phyloP scores from a whole-genome alignment of 2,113 vertebrate genomes.

The Dryoscopus gambensis region DNA sequence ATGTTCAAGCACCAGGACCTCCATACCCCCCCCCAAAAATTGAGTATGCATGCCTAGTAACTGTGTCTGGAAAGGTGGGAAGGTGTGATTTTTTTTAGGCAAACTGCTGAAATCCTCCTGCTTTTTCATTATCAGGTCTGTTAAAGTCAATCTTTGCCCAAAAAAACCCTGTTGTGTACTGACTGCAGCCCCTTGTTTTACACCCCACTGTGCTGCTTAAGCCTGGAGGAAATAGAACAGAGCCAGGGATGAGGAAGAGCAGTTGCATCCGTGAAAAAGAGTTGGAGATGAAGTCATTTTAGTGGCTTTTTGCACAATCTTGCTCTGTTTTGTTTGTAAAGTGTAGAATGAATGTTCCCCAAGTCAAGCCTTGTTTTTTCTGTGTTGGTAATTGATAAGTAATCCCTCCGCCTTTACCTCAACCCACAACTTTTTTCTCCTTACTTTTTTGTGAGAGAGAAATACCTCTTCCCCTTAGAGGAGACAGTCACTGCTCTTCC shows the following conservation, averaged over 20 bases:
- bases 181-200: not conserved
- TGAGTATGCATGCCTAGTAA: not conserved
- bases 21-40: fast-evolving
- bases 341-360: not conserved
- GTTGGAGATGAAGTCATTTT: not conserved
- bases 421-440: not conserved
- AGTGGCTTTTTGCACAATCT: not conserved
- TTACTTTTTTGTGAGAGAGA: not conserved
- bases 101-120: not conserved
- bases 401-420: not conserved
- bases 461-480: not conserved
- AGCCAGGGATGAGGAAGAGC: not conserved
- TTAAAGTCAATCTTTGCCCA: not conserved
- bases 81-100: not conserved
- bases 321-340: not conserved
- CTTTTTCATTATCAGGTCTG: not conserved
- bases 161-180: not conserved
- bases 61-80: not conserved
- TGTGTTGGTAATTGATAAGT: not conserved
- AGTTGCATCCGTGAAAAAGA: not conserved
- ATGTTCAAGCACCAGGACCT: not conserved
- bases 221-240: not conserved
- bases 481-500: not conserved
- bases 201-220: not conserved
- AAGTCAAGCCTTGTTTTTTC: not conserved